Evolutionary conservation across 2,888 invertebrate genomes (phyloP).

Genomic region (Himalopsyche anomala): DNA sequence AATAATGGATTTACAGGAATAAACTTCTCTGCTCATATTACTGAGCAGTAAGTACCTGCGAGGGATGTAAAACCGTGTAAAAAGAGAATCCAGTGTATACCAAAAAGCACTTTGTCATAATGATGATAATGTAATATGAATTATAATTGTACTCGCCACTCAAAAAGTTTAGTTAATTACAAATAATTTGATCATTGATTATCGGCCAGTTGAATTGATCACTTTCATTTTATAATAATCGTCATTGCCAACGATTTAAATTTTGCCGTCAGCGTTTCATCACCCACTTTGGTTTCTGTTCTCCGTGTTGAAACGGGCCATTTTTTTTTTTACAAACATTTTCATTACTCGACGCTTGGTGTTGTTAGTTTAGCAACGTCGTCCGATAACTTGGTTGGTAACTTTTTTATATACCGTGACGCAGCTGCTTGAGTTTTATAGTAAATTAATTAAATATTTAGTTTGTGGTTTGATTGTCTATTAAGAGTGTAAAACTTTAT

Average conservation of each 20-base stretch:
- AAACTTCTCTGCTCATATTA: too few relatives aligned
- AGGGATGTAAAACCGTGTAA: too few relatives aligned
- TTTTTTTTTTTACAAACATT: neutral
- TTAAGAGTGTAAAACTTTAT: too few relatives aligned
- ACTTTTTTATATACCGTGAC: conserved; percentile 9
- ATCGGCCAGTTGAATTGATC: neutral
- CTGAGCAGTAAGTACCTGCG: too few relatives aligned
- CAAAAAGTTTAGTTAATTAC: too few relatives aligned
- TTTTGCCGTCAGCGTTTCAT: conserved; percentile 11
- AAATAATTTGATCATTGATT: neutral
- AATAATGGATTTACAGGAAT: too few relatives aligned
- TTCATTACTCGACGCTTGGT: neutral
- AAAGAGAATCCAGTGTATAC: too few relatives aligned
- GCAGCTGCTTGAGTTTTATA: neutral
- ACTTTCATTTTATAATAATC: conserved; percentile 31
- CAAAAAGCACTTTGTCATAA: too few relatives aligned
- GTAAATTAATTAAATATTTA: neutral
- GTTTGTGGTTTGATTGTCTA: too few relatives aligned
- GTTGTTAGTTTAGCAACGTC: conserved; percentile 14
- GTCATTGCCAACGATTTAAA: neutral
- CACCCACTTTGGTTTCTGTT: conserved; percentile 24
- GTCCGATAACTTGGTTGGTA: neutral
- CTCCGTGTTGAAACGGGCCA: conserved; percentile 3
- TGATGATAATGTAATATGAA: too few relatives aligned
- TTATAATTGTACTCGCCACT: too few relatives aligned